Evolutionary conservation across 1,140 invertebrate species (phyloP), one percentile per base, ranked within the genome.

Genomic region (Philopotamus ludificatus): DNA sequence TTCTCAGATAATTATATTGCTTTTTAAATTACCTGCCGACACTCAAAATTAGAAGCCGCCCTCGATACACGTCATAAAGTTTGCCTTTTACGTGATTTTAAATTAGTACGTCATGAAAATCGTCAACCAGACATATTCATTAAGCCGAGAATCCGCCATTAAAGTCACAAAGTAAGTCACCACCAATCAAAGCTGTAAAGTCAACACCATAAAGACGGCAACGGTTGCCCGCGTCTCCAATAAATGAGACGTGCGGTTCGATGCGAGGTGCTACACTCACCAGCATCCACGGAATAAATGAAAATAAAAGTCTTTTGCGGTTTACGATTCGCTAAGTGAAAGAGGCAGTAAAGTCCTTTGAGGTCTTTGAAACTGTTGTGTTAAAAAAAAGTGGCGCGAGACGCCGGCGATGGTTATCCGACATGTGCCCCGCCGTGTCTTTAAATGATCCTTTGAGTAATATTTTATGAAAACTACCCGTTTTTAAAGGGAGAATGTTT

Each of bases 401-500:
- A 26, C 57, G 57, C 47, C n/a, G n/a, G n/a, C 47, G 57, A 60
- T 60, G 57, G 23, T 45, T 47, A 60, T 60, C 57, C 34, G n/a
- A 18, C 22, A 18, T 60, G 10, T 42, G 21, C 21, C 54, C 44
- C 23, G 26, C 57, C 34, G 39, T 60, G 42, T 39, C 44, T 60
- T 60, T 60, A 47, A 51, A 62, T 41, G 39, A 62, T 62, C 26
- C 49, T 28, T 23, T 53, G 25, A 51, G 60, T 62, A 51, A 62
- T 53, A 53, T 50, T 62, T 62, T 62, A 62, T 62, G 60, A 53
- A n/a, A 62, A 62, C 21, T 20, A 44, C 26, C n/a, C 26, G 28
- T 53, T 62, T 62, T 62, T 18, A 62, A 62, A 57, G 47, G 60
- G 20, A 60, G 21, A 62, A 62, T 53, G 60, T 45, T 62, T 53